Evolutionary conservation across 2,888 invertebrate species (phyloP), one percentile per base, ranked within the genome.

Genomic region (Oscheius sp.): DNA sequence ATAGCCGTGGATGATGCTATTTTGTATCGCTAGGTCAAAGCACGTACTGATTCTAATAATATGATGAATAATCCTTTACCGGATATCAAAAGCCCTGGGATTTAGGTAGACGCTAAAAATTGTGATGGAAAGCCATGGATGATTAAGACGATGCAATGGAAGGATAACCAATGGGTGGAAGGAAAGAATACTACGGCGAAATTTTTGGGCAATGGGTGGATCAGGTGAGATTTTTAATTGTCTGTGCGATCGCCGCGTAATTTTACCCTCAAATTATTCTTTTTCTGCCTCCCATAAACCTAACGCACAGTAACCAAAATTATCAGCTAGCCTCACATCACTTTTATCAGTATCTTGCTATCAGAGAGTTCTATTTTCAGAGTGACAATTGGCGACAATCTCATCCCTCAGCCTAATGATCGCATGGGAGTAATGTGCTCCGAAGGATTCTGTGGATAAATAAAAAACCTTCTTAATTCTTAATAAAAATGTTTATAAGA

Each of bases 151-250:
- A 75, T 76, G 72, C 73, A 66, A n/a, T 77, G 74, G 76, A 64
- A 76, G 52, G 61, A 78, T 55, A 69, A 61, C 35, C 59, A 78
- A 9, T 80, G 80, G 80, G 75, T 73, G 12, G 71, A 76, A 46
- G 76, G 75, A 55, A 80, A 80, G 78, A 80, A 80, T 56, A 72
- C 72, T 2, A 72, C 75, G 53, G 68, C 77, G 45, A 80, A 78
- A 69, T 78, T 80, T 72, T 73, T 75, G 21, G 80, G 80, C 71
- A 76, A 80, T 56, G 80, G 80, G 72, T 77, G 80, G 77, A 72
- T 76, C 64, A 21, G 58, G 69, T 58, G 29, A 12, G 43, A 13
- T 46, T 43, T 49, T 5, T 49, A 18, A 49, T 6, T n/a, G n/a
- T n/a, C n/a, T n/a, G n/a, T n/a, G n/a, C n/a, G n/a, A n/a, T n/a